Evolutionary conservation across 2,113 vertebrate species (phyloP), one percentile per base, ranked within the genome.

Genomic region (Etheostoma spectabile): DNA sequence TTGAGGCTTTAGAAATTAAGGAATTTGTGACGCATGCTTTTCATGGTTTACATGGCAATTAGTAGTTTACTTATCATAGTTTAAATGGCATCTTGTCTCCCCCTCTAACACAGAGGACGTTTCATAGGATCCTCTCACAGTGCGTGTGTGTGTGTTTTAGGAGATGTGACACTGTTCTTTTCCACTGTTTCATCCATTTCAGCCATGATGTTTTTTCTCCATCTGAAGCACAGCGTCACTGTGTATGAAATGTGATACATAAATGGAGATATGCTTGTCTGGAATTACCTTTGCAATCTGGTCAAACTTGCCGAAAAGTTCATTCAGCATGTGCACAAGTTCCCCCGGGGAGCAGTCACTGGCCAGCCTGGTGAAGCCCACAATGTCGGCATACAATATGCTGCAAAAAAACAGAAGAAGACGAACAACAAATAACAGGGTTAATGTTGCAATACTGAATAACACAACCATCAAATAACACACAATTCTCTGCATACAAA

Each of bases 271-370:
- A 8, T 42, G n/a, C 14, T 24, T 22, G 65, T 65, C 4, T 48
- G 46, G 45, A 52, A 3, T 82, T 93, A 99, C 98, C 96, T 99
- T 99, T 73, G 98, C 98, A 63, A 99, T 99, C 89, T 99, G 98
- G 87, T 99, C 98, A 59, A 99, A 99, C 87, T 99, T 99, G 83
- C 98, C 98, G 2, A 99, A 99, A 45, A 99, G 96, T 72, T 99
- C 98, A 0, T 99, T 99, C 14, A 99, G 94, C 97, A 98, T 99
- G 80, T 99, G 97, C 45, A 99, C 98, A 2, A 99, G 74, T 85
- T 99, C 98, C 42, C 97, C 98, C 0, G 98, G 98, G 0, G 98
- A 98, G 91, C 98, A 99, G 94, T 99, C 98, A 6, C 97, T 99
- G 82, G 98, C 98, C 90, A 99, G 94, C 27, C 97, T 94, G 19